Evolutionary conservation across 37 sponge, comb jelly and placozoan genomes (phyloP).

Genomic region (Theonella swinhoei): DNA sequence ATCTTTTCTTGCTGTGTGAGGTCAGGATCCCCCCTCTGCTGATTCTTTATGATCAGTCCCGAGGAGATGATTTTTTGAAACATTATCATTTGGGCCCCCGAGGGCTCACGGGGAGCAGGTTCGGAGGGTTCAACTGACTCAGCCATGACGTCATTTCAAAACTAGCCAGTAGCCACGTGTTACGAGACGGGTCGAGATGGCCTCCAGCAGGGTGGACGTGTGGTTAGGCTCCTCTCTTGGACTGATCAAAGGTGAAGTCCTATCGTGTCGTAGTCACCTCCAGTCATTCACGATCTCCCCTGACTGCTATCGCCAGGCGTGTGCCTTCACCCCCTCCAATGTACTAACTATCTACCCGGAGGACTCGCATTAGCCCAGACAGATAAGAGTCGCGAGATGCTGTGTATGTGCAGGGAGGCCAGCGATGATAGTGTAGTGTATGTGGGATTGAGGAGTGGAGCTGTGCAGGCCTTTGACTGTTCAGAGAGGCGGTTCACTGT

Average conservation of each 20-base stretch:
- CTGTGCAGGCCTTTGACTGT: slow-evolving; percentile 49
- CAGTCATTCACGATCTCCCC: neutral
- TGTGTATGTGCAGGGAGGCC: slow-evolving; percentile 53
- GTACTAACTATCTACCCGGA: slow-evolving; percentile 45
- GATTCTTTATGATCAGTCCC: slow-evolving; percentile 60
- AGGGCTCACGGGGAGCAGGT: neutral
- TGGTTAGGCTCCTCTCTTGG: slow-evolving; percentile 78
- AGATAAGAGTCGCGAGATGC: slow-evolving; percentile 49
- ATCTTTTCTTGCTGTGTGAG: slow-evolving; percentile 62
- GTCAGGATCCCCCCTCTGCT: slow-evolving; percentile 86
- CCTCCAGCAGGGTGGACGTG: slow-evolving; percentile 25
- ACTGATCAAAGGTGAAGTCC: slow-evolving; percentile 70
- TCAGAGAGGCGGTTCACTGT: slow-evolving; percentile 19
- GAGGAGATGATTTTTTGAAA: slow-evolving; percentile 50
- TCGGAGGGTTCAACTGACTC: no score
- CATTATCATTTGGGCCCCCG: slow-evolving; percentile 24
- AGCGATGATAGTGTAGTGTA: slow-evolving; percentile 37
- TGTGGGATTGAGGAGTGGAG: slow-evolving; percentile 43
- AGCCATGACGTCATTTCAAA: neutral
- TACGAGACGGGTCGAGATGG: neutral
- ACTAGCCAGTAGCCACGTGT: neutral
- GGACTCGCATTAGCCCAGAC: slow-evolving; percentile 20
- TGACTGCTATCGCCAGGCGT: slow-evolving; percentile 22
- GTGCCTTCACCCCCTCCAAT: slow-evolving; percentile 2
- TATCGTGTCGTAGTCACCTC: no score